Base-by-base conservation (phyloP, 2,113 vertebrate species). In the Hemibagrus wyckioides region DNA sequence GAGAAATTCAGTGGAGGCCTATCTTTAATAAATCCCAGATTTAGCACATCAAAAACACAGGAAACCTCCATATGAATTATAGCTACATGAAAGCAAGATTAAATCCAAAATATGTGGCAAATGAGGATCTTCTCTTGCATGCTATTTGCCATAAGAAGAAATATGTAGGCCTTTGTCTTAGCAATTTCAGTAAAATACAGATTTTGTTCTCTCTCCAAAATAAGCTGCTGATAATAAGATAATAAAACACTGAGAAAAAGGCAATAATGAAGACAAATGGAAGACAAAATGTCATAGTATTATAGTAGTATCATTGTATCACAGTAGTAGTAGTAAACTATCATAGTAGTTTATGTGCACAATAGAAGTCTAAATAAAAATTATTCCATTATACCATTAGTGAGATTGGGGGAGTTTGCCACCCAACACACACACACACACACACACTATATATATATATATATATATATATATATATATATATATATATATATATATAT, bases 251-350 rank as follows among this genome's bases (percentile, higher is more conserved):
- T 44, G 48, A 19, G 36, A 50, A 39, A 48, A 75, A 30, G 17
- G 36, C 57, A 80, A 61, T 77, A 76, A 65, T 82, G 56, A 85
- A 65, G 41, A 85, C 28, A 52, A 69, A 89, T 54, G 15, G 13
- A 81, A 89, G 25, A 30, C 28, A 56, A 83, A 85, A 89, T 80
- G 80, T 30, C 50, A 48, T 59, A 48, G 44, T 2, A 48, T 48
- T 8, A 48, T 5, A 48, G 44, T 3, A 48, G 44, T 48, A 48
- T 30, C 50, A 48, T 59, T 7, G 44, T 2, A 48, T 48, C 44
- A 48, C 3, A 48, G 44, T 3, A 48, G 44, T 48, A 48, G 44
- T 8, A 48, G 44, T 48, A 48, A 48, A 48, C 9, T 48, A 48
- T 48, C 44, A 48, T 48, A 0, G 44, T 48, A 8, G 48, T 71